Percentiles rank a stretch among this genome's conserved stretches.
phyloP scores from a whole-genome alignment of 2,797 vertebrate genomes.

The Enteromius argenteus region DNA sequence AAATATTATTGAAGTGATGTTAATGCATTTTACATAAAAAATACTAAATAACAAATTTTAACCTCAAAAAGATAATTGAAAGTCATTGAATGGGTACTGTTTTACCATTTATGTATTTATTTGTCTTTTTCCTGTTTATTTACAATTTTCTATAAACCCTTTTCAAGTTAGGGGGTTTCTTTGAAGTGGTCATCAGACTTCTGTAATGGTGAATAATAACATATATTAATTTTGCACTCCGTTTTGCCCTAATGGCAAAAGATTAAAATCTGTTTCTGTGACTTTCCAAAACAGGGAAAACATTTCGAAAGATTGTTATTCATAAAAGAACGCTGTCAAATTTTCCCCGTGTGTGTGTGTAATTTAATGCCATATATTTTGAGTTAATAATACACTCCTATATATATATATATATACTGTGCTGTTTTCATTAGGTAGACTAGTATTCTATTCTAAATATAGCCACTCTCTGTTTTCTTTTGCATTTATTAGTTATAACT shows the following conservation, averaged over 20 bases:
- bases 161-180: background rate
- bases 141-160: background rate
- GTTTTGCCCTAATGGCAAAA: background rate
- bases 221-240: background rate
- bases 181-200: background rate
- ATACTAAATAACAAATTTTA: background rate
- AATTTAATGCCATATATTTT: background rate
- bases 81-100: background rate
- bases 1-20: background rate
- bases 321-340: background rate
- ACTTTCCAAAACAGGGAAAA: background rate
- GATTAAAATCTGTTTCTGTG: background rate
- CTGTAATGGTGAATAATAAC: background rate
- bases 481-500: background rate
- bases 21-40: background rate
- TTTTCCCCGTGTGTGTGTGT: background rate
- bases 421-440: background rate
- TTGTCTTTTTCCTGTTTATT: background rate
- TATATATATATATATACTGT: background rate
- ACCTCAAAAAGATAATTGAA: background rate
- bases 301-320: background rate
- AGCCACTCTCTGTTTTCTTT: background rate
- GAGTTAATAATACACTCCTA: no score
- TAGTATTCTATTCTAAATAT: background rate
- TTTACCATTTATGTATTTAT: background rate